Evolutionary conservation across 2,113 vertebrate species (phyloP), one percentile per base, ranked within the genome.

Genomic region (Scolopax mira): DNA sequence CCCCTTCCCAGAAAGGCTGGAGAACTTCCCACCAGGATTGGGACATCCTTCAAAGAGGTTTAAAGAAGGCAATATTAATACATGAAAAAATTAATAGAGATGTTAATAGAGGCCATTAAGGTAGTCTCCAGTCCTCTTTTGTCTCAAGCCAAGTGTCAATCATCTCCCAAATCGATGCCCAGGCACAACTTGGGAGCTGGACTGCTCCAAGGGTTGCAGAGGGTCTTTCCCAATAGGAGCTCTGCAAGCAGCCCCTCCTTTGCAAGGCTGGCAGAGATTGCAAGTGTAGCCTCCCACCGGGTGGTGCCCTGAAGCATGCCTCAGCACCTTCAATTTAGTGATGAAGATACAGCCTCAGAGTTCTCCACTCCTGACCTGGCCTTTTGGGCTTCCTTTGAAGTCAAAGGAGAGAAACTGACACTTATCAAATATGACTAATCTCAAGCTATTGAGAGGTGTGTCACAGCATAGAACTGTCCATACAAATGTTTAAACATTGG

Each of bases 231-330:
- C 65, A 58, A 46, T 3, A n/a, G 37, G 23, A 51, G 10, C 28
- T 46, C 25, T 57, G 42, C 54, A 61, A 55, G n/a, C 21, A 80
- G 41, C 31, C 10, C 21, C 7, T 6, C 8, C 31, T 61, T 80
- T 25, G 12, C 54, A 62, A 49, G 24, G 9, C 28, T 46, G 17
- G 30, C 33, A 54, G 48, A 57, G 41, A 10, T 21, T 35, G 31
- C 23, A 5, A 41, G 30, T 4, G 15, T 51, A 57, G 62, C 35
- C 22, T 69, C 6, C 0, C 0, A 1, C 21, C 1, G 1, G 31
- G 30, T 22, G 8, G 13, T 31, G 17, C 28, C 67, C 24, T 65
- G 28, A 19, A 83, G 39, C 14, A 22, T 42, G 23, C 41, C 35
- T 30, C 27, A 61, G 22, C 27, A 62, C 12, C 24, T 55, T 84